Evolutionary conservation across 2,113 vertebrate genomes (phyloP), one percentile per base, ranked within the genome.

Genomic region (Gymnocephalus cernua): DNA sequence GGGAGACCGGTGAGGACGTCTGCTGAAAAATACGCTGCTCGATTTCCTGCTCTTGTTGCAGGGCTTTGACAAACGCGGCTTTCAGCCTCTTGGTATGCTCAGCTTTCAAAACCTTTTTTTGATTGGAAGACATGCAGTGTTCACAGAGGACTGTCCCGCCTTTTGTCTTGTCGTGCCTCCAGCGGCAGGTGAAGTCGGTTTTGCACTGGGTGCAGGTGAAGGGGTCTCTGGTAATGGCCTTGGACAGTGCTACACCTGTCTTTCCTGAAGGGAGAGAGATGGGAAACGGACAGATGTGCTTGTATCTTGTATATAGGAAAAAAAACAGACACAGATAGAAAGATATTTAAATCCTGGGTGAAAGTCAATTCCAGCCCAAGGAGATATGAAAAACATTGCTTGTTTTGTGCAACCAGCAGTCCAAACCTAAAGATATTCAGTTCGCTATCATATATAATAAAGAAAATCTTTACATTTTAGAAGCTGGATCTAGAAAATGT

Each of bases 11-110:
- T 0, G 94, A 90, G 41, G 93, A 90, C 4, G 93, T 41, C 88
- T 99, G 97, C 79, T 98, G 97, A 64, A 98, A 94, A 84, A 99
- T 96, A 61, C 96, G 95, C 91, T 99, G 97, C 93, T 99, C 97
- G 0, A 99, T 97, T 95, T 99, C 98, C 94, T 99, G 98, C 91
- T 99, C 98, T 76, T 99, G 98, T 88, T 99, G 98, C 91, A 99
- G 95, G 0, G 98, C 98, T 93, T 98, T 99, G 45, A 99, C 97
- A 1, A 99, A 99, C 18, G 97, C 98, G 0, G 96, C 97, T 94
- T 99, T 99, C 93, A 99, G 96, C 15, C 98, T 91, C 79, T 95
- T 97, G 4, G 98, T 99, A 86, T 99, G 98, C 91, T 99, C 98
- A 0, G 97, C 97, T 93, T 99, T 99, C 82, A 99, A 94, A 2